These are phyloP conservation scores for Drosophila erecta DNA, from an alignment of 1,140 invertebrate genomes.

Conservation along the genomic window DNA sequence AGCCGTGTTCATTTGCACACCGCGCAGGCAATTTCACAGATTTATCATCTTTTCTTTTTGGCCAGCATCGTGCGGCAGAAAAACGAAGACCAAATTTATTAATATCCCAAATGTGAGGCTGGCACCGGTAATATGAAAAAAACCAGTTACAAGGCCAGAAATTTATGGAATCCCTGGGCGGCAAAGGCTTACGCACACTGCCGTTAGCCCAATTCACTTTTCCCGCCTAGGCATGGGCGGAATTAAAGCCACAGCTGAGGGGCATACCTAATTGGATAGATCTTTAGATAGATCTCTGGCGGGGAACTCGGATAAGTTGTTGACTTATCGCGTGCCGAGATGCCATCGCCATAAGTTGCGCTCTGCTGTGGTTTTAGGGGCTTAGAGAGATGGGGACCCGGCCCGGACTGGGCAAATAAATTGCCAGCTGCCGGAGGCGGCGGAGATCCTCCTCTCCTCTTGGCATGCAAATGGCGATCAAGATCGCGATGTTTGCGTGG, in stretches of 20 bases:
- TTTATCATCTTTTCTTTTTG: conserved; percentile 55
- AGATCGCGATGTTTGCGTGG: conserved; percentile 77
- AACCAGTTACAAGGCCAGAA: conserved; percentile 58
- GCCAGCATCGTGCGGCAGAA: conserved; percentile 47
- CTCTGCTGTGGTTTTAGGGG: conserved; percentile 24
- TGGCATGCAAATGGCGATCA: conserved; percentile 67
- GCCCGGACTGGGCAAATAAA: conserved; percentile 69
- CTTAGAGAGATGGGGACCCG: not conserved
- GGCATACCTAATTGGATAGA: conserved; percentile 56
- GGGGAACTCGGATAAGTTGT: conserved; percentile 31
- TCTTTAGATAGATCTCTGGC: conserved; percentile 35
- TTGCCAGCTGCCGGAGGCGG: conserved; percentile 50
- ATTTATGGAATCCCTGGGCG: conserved; percentile 34
- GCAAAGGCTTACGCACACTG: conserved; percentile 60
- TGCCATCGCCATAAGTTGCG: conserved; percentile 69
- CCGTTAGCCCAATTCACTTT: conserved; percentile 64
- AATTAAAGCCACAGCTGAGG: conserved; percentile 47
- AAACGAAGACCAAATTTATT: conserved; percentile 57
- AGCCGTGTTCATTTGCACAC: conserved; percentile 70
- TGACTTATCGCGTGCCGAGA: conserved; percentile 69
- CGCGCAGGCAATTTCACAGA: conserved; percentile 58
- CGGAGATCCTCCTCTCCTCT: conserved; percentile 10
- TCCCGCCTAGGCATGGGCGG: conserved; percentile 24
- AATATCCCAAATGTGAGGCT: conserved; percentile 38
- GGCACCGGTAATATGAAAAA: conserved; percentile 26